Base-by-base conservation (phyloP, 2,113 vertebrate species). In the Cacatua alba region DNA sequence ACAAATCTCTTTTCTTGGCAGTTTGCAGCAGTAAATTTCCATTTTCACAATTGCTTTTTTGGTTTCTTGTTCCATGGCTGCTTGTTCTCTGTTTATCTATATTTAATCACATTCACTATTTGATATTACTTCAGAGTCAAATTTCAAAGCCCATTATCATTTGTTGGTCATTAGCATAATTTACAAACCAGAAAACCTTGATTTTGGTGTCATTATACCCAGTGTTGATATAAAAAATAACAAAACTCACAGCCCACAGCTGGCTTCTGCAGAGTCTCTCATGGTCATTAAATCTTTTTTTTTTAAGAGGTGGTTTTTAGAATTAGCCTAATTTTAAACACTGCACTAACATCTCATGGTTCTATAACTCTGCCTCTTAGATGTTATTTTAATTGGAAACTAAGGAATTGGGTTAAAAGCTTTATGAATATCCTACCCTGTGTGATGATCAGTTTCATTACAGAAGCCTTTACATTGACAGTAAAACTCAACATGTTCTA, bases 331-430 rank as follows among this genome's bases (percentile, higher is more conserved):
- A 91, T 96, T 96, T 90, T 70, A 81, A 86, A n/a, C 57, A 49
- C 51, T 68, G 39, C 1, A 7, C 55, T 95, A 74, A 82, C 67
- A 84, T n/a, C 55, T 71, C 74, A 59, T 46, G 75, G 63, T 70
- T 94, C 33, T 72, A 5, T 80, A 75, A 52, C 44, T 96, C 68
- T 57, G 31, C 64, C 55, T 91, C 82, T 92, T 83, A 86, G 77
- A 85, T 86, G 72, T 85, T 94, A 78, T 89, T 97, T 96, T 94
- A 95, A 96, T 96, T 96, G 89, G 95, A 88, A 95, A 63, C 88
- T 49, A 81, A 97, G 95, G 88, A 97, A 93, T 84, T 95, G 64
- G 46, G 65, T 94, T 94, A 81, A 91, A 92, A 96, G 75, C 60
- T 59, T 91, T 74, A 67, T 55, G 75, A 89, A 91, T 72, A 88